Conservation (phyloP, 2,797 vertebrate species). For the Brotula barbata region DNA sequence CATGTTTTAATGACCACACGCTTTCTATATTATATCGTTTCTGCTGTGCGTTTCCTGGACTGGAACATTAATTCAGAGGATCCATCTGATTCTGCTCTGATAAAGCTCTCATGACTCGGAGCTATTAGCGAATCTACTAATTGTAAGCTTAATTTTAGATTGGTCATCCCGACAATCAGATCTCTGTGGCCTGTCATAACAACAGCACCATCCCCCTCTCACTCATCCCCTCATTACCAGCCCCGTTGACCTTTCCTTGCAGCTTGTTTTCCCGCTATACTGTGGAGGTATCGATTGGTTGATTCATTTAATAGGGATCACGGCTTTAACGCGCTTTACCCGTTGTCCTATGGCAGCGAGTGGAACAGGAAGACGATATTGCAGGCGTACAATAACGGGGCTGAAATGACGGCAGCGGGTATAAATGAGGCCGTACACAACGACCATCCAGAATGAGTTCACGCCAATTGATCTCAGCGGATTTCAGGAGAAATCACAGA, state of each 20-base stretch:
- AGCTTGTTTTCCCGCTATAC: slow-evolving; percentile 62
- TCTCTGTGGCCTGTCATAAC: slow-evolving; percentile 55
- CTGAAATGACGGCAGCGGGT: not conserved
- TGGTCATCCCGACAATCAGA: slow-evolving; percentile 46
- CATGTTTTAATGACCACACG: not conserved
- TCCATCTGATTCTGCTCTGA: slow-evolving; percentile 7
- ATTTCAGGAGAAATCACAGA: slow-evolving; percentile 9
- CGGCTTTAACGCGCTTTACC: slow-evolving; percentile 34
- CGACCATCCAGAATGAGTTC: not conserved
- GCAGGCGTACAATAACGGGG: slow-evolving; percentile 20
- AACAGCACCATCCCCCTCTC: slow-evolving; percentile 48
- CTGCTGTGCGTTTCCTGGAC: slow-evolving; percentile 1
- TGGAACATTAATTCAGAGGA: slow-evolving; percentile 12
- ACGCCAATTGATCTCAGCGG: not conserved
- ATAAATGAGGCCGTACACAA: not conserved
- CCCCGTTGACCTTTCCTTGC: slow-evolving; percentile 68
- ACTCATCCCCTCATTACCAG: slow-evolving; percentile 64
- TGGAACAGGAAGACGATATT: slow-evolving; percentile 24
- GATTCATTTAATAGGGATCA: slow-evolving; percentile 69
- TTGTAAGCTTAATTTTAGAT: slow-evolving; percentile 58
- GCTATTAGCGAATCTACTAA: slow-evolving; percentile 41
- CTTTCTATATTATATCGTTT: slow-evolving; percentile 7
- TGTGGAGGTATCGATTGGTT: slow-evolving; percentile 65
- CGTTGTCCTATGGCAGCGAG: slow-evolving; percentile 19
- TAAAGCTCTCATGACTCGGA: not conserved